Conservation (phyloP, 1,140 invertebrate species). For the Drosophila kepulauana region DNA sequence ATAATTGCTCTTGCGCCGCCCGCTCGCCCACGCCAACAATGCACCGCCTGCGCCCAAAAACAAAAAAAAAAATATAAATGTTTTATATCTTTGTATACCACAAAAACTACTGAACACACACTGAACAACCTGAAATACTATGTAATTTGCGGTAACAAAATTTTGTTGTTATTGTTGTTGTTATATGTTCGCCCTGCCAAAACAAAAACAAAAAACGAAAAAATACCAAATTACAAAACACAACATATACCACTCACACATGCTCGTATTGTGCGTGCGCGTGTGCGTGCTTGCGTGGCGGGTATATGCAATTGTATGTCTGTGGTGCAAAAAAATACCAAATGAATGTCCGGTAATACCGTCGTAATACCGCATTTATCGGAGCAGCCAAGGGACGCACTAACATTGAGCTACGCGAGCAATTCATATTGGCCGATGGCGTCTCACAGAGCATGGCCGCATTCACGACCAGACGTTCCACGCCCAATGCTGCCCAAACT, state of each 20-base stretch:
- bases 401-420: constrained; percentile 99
- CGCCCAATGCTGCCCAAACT: constrained; percentile 90
- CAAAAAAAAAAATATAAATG: constrained; percentile 46
- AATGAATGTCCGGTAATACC: constrained; percentile 13
- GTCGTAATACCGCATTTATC: constrained; percentile 25
- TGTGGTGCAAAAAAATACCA: constrained; percentile 13
- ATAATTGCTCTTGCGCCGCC: constrained; percentile 63
- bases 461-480: constrained; percentile 95
- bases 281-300: constrained; percentile 34
- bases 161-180: constrained; percentile 81
- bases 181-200: constrained; percentile 71
- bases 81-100: constrained; percentile 21
- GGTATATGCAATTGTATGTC: constrained; percentile 10
- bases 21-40: constrained; percentile 80
- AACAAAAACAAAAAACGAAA: constrained; percentile 36
- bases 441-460: constrained; percentile 99
- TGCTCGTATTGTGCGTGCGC: constrained; percentile 32
- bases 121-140: constrained; percentile 58
- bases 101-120: constrained; percentile 33
- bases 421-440: constrained; percentile 98
- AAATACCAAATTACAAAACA: constrained; percentile 5
- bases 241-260: constrained; percentile 30
- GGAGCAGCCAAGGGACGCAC: constrained; percentile 98
- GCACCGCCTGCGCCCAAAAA: constrained; percentile 73
- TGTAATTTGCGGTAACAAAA: constrained; percentile 69